phyloP scores from a whole-genome alignment of 2,113 vertebrate genomes.

The Rhinopomastus cyanomelas region DNA sequence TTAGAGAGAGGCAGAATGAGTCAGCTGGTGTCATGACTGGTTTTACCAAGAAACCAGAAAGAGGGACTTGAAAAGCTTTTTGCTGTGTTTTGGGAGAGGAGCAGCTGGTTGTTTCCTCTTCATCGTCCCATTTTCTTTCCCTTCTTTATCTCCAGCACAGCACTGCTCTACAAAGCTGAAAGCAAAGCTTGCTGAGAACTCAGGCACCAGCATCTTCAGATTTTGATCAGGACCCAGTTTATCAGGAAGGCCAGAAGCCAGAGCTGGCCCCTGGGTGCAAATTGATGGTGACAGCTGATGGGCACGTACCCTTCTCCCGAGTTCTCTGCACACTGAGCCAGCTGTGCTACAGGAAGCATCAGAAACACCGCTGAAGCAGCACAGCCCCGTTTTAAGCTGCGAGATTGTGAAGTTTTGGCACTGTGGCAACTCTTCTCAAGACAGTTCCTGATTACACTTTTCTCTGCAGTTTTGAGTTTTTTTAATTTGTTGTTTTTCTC shows the following conservation, averaged over 20 bases:
- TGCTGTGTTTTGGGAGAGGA: neutral
- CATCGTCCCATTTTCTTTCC: neutral
- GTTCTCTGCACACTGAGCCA: rapidly evolving
- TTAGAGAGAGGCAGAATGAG: neutral
- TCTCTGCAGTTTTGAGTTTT: neutral
- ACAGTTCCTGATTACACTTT: neutral
- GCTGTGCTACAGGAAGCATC: neutral
- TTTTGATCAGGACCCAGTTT: neutral
- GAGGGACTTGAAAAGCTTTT: neutral
- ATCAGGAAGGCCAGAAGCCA: neutral
- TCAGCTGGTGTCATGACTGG: neutral
- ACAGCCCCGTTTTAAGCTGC: neutral
- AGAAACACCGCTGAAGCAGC: neutral
- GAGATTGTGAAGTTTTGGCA: neutral
- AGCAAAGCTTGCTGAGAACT: neutral
- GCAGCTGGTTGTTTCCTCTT: neutral
- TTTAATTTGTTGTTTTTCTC: neutral
- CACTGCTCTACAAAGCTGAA: neutral
- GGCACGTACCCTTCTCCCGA: neutral
- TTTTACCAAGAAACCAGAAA: neutral
- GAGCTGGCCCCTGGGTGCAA: neutral
- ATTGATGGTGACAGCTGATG: neutral
- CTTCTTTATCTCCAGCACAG: neutral
- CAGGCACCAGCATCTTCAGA: neutral
- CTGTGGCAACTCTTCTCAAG: neutral